Evolutionary conservation across 2,888 invertebrate species (phyloP), one percentile per base, ranked within the genome.

Genomic region (Aleiodes alternator): DNA sequence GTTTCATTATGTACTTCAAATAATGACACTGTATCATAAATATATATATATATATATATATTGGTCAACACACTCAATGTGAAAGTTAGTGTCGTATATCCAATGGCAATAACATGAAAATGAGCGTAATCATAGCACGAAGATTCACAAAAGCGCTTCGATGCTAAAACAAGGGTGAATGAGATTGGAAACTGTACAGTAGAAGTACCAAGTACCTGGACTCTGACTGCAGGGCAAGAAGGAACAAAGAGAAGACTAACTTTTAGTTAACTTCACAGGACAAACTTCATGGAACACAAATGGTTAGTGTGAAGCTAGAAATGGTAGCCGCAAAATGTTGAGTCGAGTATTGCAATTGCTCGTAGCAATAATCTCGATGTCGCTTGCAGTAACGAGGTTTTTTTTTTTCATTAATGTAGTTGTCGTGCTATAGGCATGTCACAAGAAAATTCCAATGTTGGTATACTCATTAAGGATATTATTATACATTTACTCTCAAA

Each of bases 261-360:
- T 64, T 64, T 64, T 64, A 64, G 9, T 43, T 7, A 64, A 48
- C 64, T 48, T 48, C 6, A 7, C 16, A 29, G 23, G 16, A 34
- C 61, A 14, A 64, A 43, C 38, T 4, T 23, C 23, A 16, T 64
- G 23, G 4, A 48, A 64, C 14, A 64, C 64, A 64, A 64, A 64
- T 64, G 43, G 64, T 48, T 64, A 43, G 43, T 64, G 64, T 16
- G 43, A 64, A 64, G 34, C 48, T 12, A 43, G 48, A 48, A 64
- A 23, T 48, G 48, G 64, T 38, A 43, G 48, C 16, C 16, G 16
- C 64, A 14, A 64, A 64, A 48, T 23, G 64, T 43, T 23, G 64
- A 48, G 64, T 64, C 64, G 48, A 48, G 64, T 48, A 16, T 9
- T 43, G 64, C 43, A 23, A 64, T 43, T 4, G 43, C 14, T 64